Conservation (phyloP, 1,140 invertebrate genomes). For the Hycleus cichorii region DNA sequence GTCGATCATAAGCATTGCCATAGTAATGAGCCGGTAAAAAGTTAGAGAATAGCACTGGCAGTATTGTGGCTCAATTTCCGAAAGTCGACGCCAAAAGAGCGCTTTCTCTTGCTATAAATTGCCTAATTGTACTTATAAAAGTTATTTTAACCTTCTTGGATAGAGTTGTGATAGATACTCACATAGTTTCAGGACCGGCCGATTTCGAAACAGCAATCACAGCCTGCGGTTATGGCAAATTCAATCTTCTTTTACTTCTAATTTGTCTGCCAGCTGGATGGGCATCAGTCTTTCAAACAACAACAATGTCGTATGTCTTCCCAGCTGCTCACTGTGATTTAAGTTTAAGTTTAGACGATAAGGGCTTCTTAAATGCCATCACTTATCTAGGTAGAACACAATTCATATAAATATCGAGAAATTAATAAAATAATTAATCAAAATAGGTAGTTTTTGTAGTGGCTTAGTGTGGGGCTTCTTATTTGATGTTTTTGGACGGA, state of each 20-base stretch:
- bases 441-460: conserved; percentile 38
- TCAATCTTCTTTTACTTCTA: conserved; percentile 56
- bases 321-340: conserved; percentile 66
- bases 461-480: conserved; percentile 76
- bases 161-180: no score
- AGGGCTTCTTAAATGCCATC: conserved; percentile 59
- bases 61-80: no score
- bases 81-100: no score
- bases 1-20: no score
- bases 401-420: background rate
- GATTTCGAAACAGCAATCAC: conserved; percentile 44
- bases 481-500: conserved; percentile 67
- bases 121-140: no score
- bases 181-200: background rate
- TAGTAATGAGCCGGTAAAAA: no score
- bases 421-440: background rate
- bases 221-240: conserved; percentile 51
- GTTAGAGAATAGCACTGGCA: no score
- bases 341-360: conserved; percentile 52
- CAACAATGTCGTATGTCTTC: conserved; percentile 59
- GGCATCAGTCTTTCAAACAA: conserved; percentile 56
- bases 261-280: conserved; percentile 55
- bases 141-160: no score
- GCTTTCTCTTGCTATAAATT: no score
- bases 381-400: conserved; percentile 53